phyloP scores from a whole-genome alignment of 2,797 vertebrate genomes.

The Cossypha niveicapilla region DNA sequence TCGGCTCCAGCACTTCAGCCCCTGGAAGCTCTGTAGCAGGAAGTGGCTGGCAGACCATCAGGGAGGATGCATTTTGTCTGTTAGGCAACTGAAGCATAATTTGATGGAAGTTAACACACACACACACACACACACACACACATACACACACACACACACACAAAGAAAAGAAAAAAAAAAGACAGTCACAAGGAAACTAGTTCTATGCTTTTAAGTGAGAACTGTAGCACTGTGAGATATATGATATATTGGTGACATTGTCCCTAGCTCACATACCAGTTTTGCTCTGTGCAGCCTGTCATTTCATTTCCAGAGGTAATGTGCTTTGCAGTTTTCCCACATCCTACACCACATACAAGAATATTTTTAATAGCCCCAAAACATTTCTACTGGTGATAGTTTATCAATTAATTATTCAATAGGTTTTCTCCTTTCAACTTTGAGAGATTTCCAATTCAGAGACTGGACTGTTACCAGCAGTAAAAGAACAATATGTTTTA shows the following conservation, averaged over 20 bases:
- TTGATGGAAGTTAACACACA: not conserved
- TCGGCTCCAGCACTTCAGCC: not conserved
- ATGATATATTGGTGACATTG: not conserved
- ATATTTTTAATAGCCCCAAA: not conserved
- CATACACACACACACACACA: too few relatives aligned
- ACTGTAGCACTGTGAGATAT: rapidly evolving
- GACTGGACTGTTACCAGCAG: not conserved
- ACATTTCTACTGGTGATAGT: not conserved
- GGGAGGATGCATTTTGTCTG: conserved; percentile 4
- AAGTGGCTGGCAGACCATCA: conserved; percentile 27
- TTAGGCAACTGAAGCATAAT: not conserved
- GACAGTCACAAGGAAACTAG: not conserved
- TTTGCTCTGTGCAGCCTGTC: not conserved
- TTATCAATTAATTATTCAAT: not conserved
- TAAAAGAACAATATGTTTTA: not conserved
- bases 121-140: too few relatives aligned
- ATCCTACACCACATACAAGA: not conserved
- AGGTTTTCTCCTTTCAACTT: not conserved
- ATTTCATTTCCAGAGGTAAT: not conserved
- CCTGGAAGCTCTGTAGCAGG: conserved; percentile 1
- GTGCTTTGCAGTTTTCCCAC: not conserved
- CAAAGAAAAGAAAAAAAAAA: not conserved
- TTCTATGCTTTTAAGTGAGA: not conserved
- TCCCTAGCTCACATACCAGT: not conserved
- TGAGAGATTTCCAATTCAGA: not conserved